phyloP scores from a whole-genome alignment of 1,140 invertebrate genomes.

The Drosophila melanogaster region Release_6_plus_ISO1_MT NT_033777.3:10574001-10574500 shows the following conservation, averaged over 20 bases:
- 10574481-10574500: slow-evolving; percentile 3
- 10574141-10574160: slow-evolving; percentile 35
- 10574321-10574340: slow-evolving; percentile 48
- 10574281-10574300: slow-evolving; percentile 54
- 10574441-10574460: slow-evolving; percentile 28
- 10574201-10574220: not conserved
- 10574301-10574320: slow-evolving; percentile 48
- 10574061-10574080: slow-evolving; percentile 84
- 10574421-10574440: slow-evolving; percentile 30
- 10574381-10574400: slow-evolving; percentile 29
- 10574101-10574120: slow-evolving; percentile 83
- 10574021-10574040: slow-evolving; percentile 30
- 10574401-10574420: not conserved
- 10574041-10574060: slow-evolving; percentile 46
- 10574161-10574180: slow-evolving; percentile 60
- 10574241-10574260: slow-evolving; percentile 79
- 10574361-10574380: slow-evolving; percentile 72
- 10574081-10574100: slow-evolving; percentile 84
- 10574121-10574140: slow-evolving; percentile 3
- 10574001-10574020: not conserved
- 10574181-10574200: slow-evolving; percentile 75
- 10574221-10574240: slow-evolving; percentile 11
- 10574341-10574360: slow-evolving; percentile 72
- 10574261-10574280: slow-evolving; percentile 40
- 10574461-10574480: not conserved